Base-by-base conservation (phyloP, 2,797 vertebrate genomes). In the Podargus strigoides region DNA sequence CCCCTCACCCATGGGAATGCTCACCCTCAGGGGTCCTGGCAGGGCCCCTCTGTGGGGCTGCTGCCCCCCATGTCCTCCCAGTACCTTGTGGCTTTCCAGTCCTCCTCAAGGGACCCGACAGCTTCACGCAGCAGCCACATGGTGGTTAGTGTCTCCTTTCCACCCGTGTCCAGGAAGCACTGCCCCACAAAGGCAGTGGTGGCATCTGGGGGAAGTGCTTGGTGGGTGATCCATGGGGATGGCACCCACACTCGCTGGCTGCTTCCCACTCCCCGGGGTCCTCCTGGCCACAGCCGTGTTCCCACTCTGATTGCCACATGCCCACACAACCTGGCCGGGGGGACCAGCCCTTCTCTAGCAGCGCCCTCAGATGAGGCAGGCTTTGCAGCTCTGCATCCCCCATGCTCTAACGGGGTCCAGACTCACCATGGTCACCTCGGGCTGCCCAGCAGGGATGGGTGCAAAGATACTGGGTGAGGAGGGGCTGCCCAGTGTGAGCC, bases 51-150 rank as follows among this genome's bases (percentile, higher is more conserved):
- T 39, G 21, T 55, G 39, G 14, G 6, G 20, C 37, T 4, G 1
- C n/a, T n/a, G 14, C 13, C 8, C 5, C 21, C 24, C 34, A 27
- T 1, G 0, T 32, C 4, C 32, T 21, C 20, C 8, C 27, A 10
- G 20, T 96, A 96, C 96, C 95, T 96, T 0, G 92, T 96, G 70
- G 94, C 90, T 96, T 69, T 93, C 90, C 90, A 95, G 70, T 96
- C 95, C 17, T 96, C 95, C 30, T 93, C 12, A 4, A 87, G 88
- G 30, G 95, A 95, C 22, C 36, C 36, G 0, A 90, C 92, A 0
- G 86, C 53, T 93, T 96, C 94, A 1, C 90, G 94, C 53, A 94
- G 67, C 86, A 96, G 84, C 96, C 96, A 96, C 39, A 3, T 89
- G 69, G 95, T 96, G 36, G 41, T 90, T 80, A 96, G 77, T 0